Evolutionary conservation across 1,140 invertebrate genomes (phyloP).

Genomic region (Hylyphantes graminicola): DNA sequence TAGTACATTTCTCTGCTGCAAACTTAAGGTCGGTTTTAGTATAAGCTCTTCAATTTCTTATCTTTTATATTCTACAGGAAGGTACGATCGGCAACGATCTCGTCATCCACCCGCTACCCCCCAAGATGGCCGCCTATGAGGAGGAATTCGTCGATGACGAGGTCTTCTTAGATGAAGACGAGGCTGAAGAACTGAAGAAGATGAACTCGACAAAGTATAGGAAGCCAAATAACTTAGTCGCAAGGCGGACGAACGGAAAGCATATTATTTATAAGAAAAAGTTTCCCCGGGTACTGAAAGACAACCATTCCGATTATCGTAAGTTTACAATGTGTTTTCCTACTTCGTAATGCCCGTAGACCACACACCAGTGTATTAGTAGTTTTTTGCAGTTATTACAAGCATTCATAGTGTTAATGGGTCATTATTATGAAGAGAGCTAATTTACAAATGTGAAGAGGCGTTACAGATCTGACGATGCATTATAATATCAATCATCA

Average conservation of each 20-base stretch:
- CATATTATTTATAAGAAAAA: constrained; percentile 63
- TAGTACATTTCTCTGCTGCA: no score
- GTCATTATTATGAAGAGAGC: no score
- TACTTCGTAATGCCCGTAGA: no score
- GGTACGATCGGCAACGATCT: constrained; percentile 89
- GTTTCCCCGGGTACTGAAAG: constrained; percentile 6
- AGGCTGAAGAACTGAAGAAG: constrained; percentile 65
- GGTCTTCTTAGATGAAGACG: constrained; percentile 76
- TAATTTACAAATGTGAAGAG: no score
- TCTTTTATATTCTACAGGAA: constrained; percentile 73
- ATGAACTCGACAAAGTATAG: constrained; percentile 32
- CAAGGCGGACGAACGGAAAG: constrained; percentile 43
- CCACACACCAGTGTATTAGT: no score
- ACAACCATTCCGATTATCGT: constrained; percentile 61
- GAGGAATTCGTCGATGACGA: constrained; percentile 77
- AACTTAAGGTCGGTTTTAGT: no score
- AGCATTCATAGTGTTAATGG: no score
- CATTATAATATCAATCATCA: no score
- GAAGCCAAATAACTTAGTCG: constrained; percentile 18
- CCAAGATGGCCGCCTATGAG: constrained; percentile 67
- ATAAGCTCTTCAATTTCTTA: neutral
- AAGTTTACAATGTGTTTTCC: constrained; percentile 16
- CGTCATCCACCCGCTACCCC: constrained; percentile 85
- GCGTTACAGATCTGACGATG: no score
- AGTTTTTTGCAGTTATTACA: no score